These are phyloP conservation scores for Cheilosia soror DNA, from an alignment of 2,888 invertebrate genomes.

Conservation along the genomic window DNA sequence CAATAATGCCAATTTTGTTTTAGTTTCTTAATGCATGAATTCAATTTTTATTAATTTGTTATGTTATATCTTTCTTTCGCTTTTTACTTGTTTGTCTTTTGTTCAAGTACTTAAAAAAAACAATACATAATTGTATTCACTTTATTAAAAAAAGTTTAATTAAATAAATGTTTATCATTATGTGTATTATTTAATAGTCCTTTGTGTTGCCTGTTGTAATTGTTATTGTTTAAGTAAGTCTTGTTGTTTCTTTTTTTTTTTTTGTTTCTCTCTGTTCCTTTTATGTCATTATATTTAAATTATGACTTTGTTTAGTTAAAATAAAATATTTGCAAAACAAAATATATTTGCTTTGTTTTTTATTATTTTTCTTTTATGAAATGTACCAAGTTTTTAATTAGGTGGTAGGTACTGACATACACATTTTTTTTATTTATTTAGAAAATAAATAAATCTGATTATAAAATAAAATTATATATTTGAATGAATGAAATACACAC, in stretches of 20 bases:
- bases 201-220: slow-evolving; percentile 51
- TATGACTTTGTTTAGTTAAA: slow-evolving; percentile 70
- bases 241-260: slow-evolving; percentile 45
- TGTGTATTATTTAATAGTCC: slow-evolving; percentile 40
- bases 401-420: slow-evolving; percentile 59
- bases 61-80: not conserved
- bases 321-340: slow-evolving; percentile 54
- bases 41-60: not conserved
- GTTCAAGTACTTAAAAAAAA: not conserved
- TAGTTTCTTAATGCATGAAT: slow-evolving; percentile 24
- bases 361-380: slow-evolving; percentile 40
- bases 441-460: slow-evolving; percentile 4
- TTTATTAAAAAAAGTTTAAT: no score
- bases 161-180: slow-evolving; percentile 30
- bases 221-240: slow-evolving; percentile 43
- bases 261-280: slow-evolving; percentile 33
- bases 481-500: slow-evolving; percentile 33
- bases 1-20: slow-evolving; percentile 5
- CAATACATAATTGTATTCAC: no score
- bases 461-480: slow-evolving; percentile 12
- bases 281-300: slow-evolving; percentile 34
- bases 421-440: slow-evolving; percentile 29
- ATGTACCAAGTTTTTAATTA: slow-evolving; percentile 4
- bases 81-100: slow-evolving; percentile 12
- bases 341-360: slow-evolving; percentile 35